Evolutionary conservation across 2,888 invertebrate species (phyloP).

Genomic region (Myopa testacea): DNA sequence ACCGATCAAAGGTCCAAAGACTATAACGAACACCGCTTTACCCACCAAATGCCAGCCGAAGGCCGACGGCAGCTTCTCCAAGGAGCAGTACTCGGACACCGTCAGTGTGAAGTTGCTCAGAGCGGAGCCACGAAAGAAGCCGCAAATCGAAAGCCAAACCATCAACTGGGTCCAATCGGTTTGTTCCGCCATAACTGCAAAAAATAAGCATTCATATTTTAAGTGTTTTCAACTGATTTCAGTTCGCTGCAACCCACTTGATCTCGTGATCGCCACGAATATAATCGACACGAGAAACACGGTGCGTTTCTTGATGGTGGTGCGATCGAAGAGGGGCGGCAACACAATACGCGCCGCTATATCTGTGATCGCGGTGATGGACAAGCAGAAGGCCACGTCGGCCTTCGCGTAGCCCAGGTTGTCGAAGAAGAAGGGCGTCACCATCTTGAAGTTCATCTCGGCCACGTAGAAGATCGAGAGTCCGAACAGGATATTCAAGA

Average conservation of each 20-base stretch:
- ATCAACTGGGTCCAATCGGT: constrained; percentile 77
- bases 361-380: constrained; percentile 81
- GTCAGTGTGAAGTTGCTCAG: constrained; percentile 82
- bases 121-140: constrained; percentile 83
- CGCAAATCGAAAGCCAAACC: constrained; percentile 79
- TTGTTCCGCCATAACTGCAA: constrained; percentile 80
- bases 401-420: constrained; percentile 74
- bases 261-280: constrained; percentile 78
- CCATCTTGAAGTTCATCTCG: constrained; percentile 81
- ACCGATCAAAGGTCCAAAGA: constrained; percentile 79
- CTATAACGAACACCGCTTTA: constrained; percentile 78
- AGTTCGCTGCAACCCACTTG: constrained; percentile 69
- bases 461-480: constrained; percentile 81
- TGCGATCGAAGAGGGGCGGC: constrained; percentile 80
- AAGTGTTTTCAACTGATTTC: not conserved
- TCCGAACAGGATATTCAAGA: constrained; percentile 79
- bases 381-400: constrained; percentile 80
- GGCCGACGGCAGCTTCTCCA: constrained; percentile 80
- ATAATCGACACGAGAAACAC: constrained; percentile 80
- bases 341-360: constrained; percentile 78
- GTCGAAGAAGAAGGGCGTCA: constrained; percentile 77
- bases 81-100: constrained; percentile 81
- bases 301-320: constrained; percentile 76
- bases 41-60: constrained; percentile 83
- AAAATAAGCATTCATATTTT: constrained; percentile 13